Evolutionary conservation across 2,113 vertebrate genomes (phyloP).

Genomic region (Gyps fulvus): DNA sequence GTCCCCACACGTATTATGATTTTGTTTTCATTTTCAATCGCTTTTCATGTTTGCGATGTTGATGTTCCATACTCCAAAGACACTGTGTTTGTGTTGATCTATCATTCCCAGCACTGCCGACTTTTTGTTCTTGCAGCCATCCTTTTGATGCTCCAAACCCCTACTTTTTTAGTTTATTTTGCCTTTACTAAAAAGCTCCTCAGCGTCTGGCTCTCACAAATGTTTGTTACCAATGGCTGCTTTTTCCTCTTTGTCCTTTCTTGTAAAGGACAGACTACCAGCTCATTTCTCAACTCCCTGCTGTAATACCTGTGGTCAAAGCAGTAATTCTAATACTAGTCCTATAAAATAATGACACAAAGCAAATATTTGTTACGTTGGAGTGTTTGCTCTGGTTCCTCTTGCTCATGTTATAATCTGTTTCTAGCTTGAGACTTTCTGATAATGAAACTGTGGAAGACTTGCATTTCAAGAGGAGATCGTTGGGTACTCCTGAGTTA

Average conservation of each 20-base stretch:
- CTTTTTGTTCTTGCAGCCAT: not conserved
- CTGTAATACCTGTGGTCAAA: not conserved
- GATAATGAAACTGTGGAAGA: not conserved
- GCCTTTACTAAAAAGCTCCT: not conserved
- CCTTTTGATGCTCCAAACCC: not conserved
- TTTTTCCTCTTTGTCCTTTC: not conserved
- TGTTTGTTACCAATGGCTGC: not conserved
- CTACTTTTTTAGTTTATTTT: not conserved
- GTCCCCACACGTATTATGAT: not conserved
- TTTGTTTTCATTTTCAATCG: constrained; percentile 14
- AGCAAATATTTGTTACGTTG: not conserved
- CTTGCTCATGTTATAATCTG: not conserved
- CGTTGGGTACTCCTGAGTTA: fast-evolving
- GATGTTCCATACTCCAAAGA: not conserved
- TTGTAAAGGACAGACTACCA: not conserved
- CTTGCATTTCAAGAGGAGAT: not conserved
- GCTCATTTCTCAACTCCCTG: not conserved
- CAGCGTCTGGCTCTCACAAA: not conserved
- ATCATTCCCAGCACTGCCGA: not conserved
- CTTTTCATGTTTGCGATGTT: not conserved
- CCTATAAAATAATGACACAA: not conserved
- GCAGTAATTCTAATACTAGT: not conserved
- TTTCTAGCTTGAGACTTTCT: not conserved
- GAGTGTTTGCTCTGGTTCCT: not conserved
- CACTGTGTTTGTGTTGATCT: not conserved